Conservation (phyloP, 2,888 invertebrate genomes). For the Dyspetes luteomarginatus region DNA sequence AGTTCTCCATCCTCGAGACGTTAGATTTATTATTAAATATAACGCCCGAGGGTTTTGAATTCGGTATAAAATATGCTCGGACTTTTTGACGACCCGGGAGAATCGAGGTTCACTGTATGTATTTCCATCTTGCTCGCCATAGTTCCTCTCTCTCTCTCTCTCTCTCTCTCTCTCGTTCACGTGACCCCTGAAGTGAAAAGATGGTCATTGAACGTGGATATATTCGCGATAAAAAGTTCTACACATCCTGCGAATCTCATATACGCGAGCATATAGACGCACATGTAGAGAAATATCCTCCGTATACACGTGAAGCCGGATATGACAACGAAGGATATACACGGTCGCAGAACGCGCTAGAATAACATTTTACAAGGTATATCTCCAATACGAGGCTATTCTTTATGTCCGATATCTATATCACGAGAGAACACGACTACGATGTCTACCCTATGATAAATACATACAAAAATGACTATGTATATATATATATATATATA, state of each 20-base stretch:
- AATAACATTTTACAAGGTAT: conserved; percentile 46
- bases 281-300: too few species aligned
- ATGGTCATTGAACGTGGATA: conserved; percentile 45
- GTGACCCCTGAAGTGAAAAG: conserved; percentile 40
- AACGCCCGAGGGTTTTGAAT: conserved; percentile 3
- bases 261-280: conserved; percentile 23
- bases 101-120: conserved; percentile 13
- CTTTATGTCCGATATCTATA: conserved; percentile 24
- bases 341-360: conserved; percentile 20
- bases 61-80: conserved; percentile 13
- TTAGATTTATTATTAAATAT: conserved; percentile 29
- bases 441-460: too few species aligned
- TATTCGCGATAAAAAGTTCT: conserved; percentile 45
- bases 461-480: conserved; percentile 7
- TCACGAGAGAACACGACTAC: conserved; percentile 34
- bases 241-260: conserved; percentile 24
- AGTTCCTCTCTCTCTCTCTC: background rate
- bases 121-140: background rate
- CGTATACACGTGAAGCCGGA: conserved; percentile 27
- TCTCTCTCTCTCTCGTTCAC: background rate
- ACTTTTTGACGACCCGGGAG: conserved; percentile 16
- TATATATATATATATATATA: background rate
- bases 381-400: conserved; percentile 11
- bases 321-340: conserved; percentile 24
- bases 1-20: background rate